phyloP scores from a whole-genome alignment of 2,113 vertebrate species.

The Condylura cristata region DNA sequence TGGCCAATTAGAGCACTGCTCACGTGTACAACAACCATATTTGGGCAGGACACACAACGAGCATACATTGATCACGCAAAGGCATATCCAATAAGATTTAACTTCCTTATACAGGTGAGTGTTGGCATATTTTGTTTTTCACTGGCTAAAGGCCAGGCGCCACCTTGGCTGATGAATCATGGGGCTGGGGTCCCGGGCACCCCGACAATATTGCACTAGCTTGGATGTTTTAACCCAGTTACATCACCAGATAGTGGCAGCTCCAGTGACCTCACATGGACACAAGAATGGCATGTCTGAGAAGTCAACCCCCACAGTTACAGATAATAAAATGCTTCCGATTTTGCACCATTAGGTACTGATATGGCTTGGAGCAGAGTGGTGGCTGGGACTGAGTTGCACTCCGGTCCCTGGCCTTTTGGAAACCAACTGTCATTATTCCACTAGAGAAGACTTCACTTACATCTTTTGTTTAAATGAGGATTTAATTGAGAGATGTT shows the following conservation, averaged over 20 bases:
- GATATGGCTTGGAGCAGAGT: neutral
- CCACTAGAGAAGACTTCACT: constrained; percentile 25
- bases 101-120: too few species aligned
- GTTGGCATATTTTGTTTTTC: too few species aligned
- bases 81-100: too few species aligned
- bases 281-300: constrained; percentile 10
- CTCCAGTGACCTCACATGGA: neutral
- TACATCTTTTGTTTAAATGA: constrained; percentile 47
- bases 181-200: too few species aligned
- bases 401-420: constrained; percentile 18
- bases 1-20: too few species aligned
- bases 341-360: neutral
- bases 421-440: constrained; percentile 53
- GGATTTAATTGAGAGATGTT: constrained; percentile 34
- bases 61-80: too few species aligned
- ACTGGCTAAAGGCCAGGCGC: too few species aligned
- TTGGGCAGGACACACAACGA: too few species aligned
- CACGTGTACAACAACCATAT: too few species aligned
- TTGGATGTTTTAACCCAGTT: neutral
- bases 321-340: constrained; percentile 19
- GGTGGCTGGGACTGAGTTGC: neutral
- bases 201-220: neutral
- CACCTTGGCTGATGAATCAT: too few species aligned
- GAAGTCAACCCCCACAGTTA: neutral
- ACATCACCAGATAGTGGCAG: neutral